phyloP scores from a whole-genome alignment of 2,113 vertebrate genomes.

The Nyctibius bracteatus region DNA sequence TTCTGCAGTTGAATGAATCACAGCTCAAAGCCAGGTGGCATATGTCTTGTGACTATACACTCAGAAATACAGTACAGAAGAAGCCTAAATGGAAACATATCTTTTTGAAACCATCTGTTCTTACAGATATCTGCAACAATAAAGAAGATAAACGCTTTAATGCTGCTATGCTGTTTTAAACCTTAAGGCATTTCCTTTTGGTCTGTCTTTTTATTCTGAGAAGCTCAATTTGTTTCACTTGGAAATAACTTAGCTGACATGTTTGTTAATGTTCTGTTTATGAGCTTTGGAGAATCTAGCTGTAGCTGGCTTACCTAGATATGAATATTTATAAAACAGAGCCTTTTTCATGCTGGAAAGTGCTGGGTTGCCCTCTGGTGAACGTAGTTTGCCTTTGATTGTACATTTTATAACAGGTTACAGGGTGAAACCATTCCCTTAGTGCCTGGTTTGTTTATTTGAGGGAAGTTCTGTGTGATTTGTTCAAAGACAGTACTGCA shows the following conservation, averaged over 20 bases:
- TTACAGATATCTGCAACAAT: constrained; percentile 46
- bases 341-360: neutral
- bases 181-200: neutral
- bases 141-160: constrained; percentile 25
- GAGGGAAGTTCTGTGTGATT: neutral
- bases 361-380: neutral
- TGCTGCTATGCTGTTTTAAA: neutral
- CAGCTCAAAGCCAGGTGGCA: constrained; percentile 15
- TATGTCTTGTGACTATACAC: constrained; percentile 30
- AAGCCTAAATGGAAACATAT: constrained; percentile 45
- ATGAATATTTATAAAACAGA: neutral
- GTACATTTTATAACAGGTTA: neutral
- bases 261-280: neutral
- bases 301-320: neutral
- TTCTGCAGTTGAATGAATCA: constrained; percentile 1
- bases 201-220: neutral
- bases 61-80: constrained; percentile 18
- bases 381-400: neutral
- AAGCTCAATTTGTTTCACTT: neutral
- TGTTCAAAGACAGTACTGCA: neutral
- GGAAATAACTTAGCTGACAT: neutral
- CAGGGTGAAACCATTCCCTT: neutral
- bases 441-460: neutral
- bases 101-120: constrained; percentile 53
- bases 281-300: neutral